These are phyloP conservation scores for Drosophila elegans DNA, from an alignment of 1,140 invertebrate genomes.

Conservation along the genomic window DNA sequence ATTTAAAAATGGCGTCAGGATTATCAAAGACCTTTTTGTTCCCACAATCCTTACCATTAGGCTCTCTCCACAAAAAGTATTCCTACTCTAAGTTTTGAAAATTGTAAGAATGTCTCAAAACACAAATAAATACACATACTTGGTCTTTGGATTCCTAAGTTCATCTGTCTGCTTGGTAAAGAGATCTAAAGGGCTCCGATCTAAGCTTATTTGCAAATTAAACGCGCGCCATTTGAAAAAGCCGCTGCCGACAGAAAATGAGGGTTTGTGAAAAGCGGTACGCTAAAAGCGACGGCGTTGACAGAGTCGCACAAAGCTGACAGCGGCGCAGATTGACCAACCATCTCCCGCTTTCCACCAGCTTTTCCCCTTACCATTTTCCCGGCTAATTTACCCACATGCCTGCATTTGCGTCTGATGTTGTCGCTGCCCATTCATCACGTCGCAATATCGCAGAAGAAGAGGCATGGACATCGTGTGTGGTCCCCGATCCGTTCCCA, in stretches of 20 bases:
- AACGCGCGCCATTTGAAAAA: conserved; percentile 59
- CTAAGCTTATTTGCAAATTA: conserved; percentile 79
- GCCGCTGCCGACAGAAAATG: conserved; percentile 15
- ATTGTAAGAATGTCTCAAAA: no score
- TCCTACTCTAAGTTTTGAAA: no score
- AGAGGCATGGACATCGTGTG: conserved; percentile 57
- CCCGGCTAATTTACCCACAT: conserved; percentile 22
- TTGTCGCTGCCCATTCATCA: conserved; percentile 75
- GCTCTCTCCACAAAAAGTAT: no score
- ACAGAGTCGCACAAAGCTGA: conserved; percentile 81
- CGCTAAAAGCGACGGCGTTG: conserved; percentile 51
- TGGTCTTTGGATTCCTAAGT: conserved; percentile 16
- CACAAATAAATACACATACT: no score
- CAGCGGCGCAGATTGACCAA: conserved; percentile 60
- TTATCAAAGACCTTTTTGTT: no score
- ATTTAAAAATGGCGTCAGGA: no score
- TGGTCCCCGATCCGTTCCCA: conserved; percentile 50
- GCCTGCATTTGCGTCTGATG: conserved; percentile 46
- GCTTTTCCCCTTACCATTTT: background rate
- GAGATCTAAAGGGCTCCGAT: conserved; percentile 28
- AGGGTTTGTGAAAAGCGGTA: conserved; percentile 18
- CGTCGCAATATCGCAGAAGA: conserved; percentile 56
- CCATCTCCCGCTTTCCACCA: background rate
- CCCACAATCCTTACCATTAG: no score
- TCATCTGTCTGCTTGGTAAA: background rate